These are phyloP conservation scores for Lycopodina hypogea DNA, from an alignment of 37 sponge, comb jelly and placozoan species.

Conservation along the genomic window DNA sequence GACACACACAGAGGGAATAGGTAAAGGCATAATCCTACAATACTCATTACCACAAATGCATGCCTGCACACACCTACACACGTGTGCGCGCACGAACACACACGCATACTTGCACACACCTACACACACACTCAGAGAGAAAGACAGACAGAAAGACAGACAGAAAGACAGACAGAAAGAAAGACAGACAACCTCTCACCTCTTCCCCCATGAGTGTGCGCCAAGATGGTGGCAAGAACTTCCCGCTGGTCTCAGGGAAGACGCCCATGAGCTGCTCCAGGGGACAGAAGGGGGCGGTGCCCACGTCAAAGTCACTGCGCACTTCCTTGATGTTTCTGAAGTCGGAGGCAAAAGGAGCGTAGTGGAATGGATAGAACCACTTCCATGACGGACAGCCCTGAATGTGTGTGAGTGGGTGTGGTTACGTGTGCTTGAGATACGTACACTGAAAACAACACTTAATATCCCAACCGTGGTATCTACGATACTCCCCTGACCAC, in stretches of 20 bases:
- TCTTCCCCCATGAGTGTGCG: slow-evolving; percentile 76
- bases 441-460: no score
- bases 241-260: slow-evolving; percentile 93
- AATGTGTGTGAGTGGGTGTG: slow-evolving; percentile 10
- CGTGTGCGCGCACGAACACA: no score
- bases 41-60: no score
- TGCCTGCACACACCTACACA: no score
- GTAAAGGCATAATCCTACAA: no score
- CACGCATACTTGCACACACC: no score
- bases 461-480: no score
- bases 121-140: no score
- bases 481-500: background rate
- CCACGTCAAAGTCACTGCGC: slow-evolving; percentile 60
- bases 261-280: slow-evolving; percentile 99
- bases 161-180: no score
- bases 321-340: slow-evolving; percentile 76
- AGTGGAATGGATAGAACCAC: slow-evolving; percentile 99
- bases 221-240: slow-evolving; percentile 92
- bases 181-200: no score
- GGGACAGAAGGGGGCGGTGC: slow-evolving; percentile 85
- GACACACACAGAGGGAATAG: no score
- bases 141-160: no score
- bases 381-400: slow-evolving; percentile 99
- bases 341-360: slow-evolving; percentile 99
- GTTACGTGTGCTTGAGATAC: background rate